phyloP scores from a whole-genome alignment of 2,113 vertebrate species.

The Dicrurus megarhynchus region DNA sequence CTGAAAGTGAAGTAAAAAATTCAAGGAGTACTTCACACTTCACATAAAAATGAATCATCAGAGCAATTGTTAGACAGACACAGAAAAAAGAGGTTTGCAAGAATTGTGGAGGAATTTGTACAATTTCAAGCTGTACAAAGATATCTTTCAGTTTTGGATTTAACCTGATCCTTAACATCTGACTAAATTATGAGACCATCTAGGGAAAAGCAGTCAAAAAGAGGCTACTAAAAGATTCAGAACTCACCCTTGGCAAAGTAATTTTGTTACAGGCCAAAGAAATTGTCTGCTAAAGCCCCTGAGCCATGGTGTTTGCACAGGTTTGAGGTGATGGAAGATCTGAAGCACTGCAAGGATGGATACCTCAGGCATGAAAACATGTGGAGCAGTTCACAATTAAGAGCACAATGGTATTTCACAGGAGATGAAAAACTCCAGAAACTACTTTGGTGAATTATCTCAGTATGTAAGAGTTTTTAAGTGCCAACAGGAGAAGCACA shows the following conservation, averaged over 20 bases:
- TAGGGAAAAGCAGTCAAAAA: background rate
- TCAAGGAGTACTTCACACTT: constrained; percentile 20
- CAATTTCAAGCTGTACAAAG: background rate
- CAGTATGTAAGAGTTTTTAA: background rate
- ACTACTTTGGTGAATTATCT: background rate
- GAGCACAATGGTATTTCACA: background rate
- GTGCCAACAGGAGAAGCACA: background rate
- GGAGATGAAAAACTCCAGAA: background rate
- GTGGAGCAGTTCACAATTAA: background rate
- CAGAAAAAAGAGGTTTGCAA: background rate
- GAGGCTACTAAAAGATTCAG: background rate
- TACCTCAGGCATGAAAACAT: background rate
- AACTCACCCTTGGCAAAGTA: background rate
- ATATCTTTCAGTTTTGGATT: background rate
- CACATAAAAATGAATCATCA: background rate
- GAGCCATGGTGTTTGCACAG: background rate
- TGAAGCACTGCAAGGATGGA: background rate
- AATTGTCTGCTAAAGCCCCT: background rate
- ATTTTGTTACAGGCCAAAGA: background rate
- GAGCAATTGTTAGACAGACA: background rate
- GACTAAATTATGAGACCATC: background rate
- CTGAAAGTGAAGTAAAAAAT: constrained; percentile 21
- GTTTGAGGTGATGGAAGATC: background rate
- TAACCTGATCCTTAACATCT: background rate
- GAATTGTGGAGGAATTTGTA: background rate